A percentile compares a stretch with the other conserved stretches of the same genome.
These are phyloP conservation scores for Pasiphila rectangulata DNA, from an alignment of 2,888 invertebrate species.

Conservation along the genomic window DNA sequence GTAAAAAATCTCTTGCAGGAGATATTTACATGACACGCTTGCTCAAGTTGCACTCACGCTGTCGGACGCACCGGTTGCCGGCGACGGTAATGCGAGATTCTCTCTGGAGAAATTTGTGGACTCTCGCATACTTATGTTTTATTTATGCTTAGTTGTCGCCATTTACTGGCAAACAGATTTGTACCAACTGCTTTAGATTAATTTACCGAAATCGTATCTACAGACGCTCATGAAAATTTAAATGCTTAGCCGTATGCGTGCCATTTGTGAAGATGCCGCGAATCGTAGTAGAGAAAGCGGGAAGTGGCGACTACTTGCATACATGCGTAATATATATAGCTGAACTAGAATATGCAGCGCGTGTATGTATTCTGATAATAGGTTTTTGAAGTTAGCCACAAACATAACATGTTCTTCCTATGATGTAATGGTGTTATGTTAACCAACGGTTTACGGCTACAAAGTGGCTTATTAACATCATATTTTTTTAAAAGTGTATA, in stretches of 20 bases:
- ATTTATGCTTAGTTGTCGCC: conserved; percentile 55
- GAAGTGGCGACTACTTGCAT: conserved; percentile 32
- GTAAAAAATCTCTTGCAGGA: not conserved
- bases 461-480: no score
- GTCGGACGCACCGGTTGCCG: conserved; percentile 40
- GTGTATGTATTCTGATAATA: conserved; percentile 29
- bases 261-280: conserved; percentile 30
- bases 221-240: conserved; percentile 13
- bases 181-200: conserved; percentile 37
- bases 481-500: no score
- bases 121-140: conserved; percentile 58
- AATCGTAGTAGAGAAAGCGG: conserved; percentile 36
- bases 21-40: conserved; percentile 21
- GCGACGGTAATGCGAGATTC: conserved; percentile 57
- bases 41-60: conserved; percentile 24
- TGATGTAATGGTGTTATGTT: conserved; percentile 11
- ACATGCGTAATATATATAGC: conserved; percentile 26
- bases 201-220: conserved; percentile 27
- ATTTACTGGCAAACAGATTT: conserved; percentile 36
- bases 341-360: conserved; percentile 26
- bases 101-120: conserved; percentile 66
- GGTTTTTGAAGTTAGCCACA: conserved; percentile 14
- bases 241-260: conserved; percentile 27
- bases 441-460: not conserved
- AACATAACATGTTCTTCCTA: conserved; percentile 15